Conservation (phyloP, 2,113 vertebrate species). For the Hippolais icterina region DNA sequence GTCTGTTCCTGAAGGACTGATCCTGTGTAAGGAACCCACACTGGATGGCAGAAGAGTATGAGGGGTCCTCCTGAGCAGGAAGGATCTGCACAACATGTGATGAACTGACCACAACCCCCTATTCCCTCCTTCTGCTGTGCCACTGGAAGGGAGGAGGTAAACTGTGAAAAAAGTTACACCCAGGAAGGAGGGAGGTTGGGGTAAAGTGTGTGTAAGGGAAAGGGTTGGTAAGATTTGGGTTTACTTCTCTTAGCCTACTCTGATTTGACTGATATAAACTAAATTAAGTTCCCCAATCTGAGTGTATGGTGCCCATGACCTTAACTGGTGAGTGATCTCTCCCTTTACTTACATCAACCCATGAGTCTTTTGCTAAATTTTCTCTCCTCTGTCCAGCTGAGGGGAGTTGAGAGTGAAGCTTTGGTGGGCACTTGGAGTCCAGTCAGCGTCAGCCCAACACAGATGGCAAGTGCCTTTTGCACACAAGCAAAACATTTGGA, state of each 20-base stretch:
- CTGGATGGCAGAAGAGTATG: neutral
- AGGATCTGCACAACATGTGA: neutral
- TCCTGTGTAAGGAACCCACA: neutral
- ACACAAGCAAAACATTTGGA: neutral
- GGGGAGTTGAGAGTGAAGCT: neutral
- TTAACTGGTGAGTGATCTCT: neutral
- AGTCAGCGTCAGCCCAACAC: neutral
- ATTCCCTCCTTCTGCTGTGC: neutral
- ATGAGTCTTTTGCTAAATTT: neutral
- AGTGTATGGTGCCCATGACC: neutral
- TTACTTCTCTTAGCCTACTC: neutral
- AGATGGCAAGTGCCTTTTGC: neutral
- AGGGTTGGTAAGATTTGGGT: neutral
- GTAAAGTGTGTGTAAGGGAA: no score
- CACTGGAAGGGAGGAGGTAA: neutral
- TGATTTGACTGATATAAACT: neutral
- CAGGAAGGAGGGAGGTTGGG: fast-evolving
- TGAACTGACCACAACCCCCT: neutral
- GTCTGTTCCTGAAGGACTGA: neutral
- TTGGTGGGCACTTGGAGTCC: neutral
- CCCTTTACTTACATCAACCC: neutral
- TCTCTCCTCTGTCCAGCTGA: neutral
- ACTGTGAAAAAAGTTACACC: neutral
- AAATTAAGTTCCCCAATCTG: neutral
- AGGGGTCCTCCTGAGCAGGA: neutral